phyloP scores from a whole-genome alignment of 2,113 vertebrate species.

The Chionis minor region DNA sequence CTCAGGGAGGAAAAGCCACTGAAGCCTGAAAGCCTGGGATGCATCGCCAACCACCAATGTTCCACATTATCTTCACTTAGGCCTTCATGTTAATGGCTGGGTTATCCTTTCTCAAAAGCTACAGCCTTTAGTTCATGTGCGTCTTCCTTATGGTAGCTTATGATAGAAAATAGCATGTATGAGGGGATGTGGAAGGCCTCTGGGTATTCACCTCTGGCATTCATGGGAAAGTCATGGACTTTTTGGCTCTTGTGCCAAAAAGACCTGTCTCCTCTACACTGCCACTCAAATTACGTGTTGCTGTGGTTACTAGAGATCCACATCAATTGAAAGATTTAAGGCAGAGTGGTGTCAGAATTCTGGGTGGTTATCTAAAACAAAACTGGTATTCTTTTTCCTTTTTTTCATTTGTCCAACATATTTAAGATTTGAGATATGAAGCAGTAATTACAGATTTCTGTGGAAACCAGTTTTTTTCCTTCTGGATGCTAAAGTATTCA shows the following conservation, averaged over 20 bases:
- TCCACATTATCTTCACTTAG: background rate
- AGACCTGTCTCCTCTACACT: background rate
- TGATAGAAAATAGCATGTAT: background rate
- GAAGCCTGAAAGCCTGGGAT: background rate
- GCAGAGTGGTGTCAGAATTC: background rate
- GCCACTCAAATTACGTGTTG: background rate
- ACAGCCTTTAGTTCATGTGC: background rate
- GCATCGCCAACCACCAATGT: background rate
- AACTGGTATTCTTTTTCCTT: background rate
- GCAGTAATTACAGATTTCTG: background rate
- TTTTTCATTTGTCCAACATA: background rate
- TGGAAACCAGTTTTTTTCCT: background rate
- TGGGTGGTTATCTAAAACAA: background rate
- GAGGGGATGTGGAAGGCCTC: background rate
- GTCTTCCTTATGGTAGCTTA: background rate
- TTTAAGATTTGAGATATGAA: background rate
- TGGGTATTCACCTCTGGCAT: background rate
- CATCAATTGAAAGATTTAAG: background rate
- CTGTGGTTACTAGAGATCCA: background rate
- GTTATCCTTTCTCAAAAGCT: background rate
- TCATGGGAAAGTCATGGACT: background rate
- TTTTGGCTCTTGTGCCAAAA: background rate
- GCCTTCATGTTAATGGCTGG: background rate
- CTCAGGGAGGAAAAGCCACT: background rate
- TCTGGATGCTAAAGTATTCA: background rate